Evolutionary conservation across 1,140 invertebrate genomes (phyloP).

Genomic region (Amyelois transitella): DNA sequence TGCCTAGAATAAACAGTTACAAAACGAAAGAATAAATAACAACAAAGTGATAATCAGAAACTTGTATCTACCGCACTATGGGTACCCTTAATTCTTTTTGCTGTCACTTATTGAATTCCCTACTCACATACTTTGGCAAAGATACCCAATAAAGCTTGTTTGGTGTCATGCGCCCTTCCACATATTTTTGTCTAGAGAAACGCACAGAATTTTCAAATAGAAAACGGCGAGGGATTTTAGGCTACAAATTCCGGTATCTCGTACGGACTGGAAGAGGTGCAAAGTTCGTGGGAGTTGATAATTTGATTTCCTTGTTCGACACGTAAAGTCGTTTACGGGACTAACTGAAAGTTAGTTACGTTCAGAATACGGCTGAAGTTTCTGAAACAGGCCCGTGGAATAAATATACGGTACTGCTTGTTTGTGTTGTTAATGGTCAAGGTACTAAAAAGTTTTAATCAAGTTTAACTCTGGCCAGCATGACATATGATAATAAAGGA

Average conservation of each 20-base stretch:
- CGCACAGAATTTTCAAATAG: constrained; percentile 59
- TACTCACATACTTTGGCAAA: constrained; percentile 54
- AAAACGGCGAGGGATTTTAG: constrained; percentile 35
- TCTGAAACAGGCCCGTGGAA: constrained; percentile 27
- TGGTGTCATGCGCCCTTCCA: constrained; percentile 42
- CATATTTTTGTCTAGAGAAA: constrained; percentile 57
- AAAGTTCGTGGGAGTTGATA: constrained; percentile 59
- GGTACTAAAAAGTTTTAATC: constrained; percentile 1
- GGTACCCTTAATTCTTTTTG: constrained; percentile 54
- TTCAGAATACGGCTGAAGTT: constrained; percentile 42
- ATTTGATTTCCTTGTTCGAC: constrained; percentile 69
- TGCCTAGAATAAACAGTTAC: not conserved
- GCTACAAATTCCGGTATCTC: constrained; percentile 47
- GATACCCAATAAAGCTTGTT: constrained; percentile 67
- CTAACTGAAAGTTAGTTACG: constrained; percentile 51
- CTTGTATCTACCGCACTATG: constrained; percentile 21
- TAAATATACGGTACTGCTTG: constrained; percentile 32
- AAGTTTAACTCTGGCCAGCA: constrained; percentile 2
- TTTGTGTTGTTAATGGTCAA: constrained; percentile 12
- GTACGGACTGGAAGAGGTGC: constrained; percentile 43
- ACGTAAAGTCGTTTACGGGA: constrained; percentile 65
- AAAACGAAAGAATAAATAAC: constrained; percentile 13
- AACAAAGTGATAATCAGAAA: constrained; percentile 40
- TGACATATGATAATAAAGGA: not conserved
- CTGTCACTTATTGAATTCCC: constrained; percentile 66